Evolutionary conservation across 2,888 invertebrate genomes (phyloP).

Genomic region (Dryocosmus kuriphilus): DNA sequence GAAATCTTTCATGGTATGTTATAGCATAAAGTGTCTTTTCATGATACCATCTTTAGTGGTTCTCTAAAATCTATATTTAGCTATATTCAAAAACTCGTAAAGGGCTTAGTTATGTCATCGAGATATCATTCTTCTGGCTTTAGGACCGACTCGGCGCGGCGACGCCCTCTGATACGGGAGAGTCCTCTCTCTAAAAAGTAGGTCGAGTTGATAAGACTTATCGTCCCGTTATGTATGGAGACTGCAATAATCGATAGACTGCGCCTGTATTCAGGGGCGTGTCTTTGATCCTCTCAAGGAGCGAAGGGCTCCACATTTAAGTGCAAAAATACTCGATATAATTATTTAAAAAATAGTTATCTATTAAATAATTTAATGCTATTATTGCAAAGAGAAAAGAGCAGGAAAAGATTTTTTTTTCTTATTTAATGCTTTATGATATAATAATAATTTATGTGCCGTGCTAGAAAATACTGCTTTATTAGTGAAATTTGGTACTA

Average conservation of each 20-base stretch:
- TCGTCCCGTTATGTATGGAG: slow-evolving; percentile 18
- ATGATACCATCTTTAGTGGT: neutral
- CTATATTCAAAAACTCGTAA: neutral
- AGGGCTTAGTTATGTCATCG: neutral
- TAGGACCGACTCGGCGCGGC: neutral
- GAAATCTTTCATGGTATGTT: no score
- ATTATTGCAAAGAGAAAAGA: no score
- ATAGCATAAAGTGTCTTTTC: neutral
- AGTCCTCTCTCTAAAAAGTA: slow-evolving; percentile 40
- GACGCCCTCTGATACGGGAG: slow-evolving; percentile 13
- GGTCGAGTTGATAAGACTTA: slow-evolving; percentile 48
- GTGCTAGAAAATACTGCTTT: no score
- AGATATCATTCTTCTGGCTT: neutral
- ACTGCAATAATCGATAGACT: slow-evolving; percentile 34
- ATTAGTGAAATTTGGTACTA: no score
- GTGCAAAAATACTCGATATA: neutral
- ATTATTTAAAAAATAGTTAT: no score
- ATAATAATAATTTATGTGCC: no score
- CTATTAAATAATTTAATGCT: no score
- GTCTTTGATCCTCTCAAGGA: neutral
- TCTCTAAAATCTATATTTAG: neutral
- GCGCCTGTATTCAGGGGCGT: neutral
- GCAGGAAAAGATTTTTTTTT: no score
- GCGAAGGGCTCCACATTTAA: neutral
- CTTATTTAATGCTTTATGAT: no score